Base-by-base conservation (phyloP, 1,140 invertebrate species). In the Sycobia sp. region DNA sequence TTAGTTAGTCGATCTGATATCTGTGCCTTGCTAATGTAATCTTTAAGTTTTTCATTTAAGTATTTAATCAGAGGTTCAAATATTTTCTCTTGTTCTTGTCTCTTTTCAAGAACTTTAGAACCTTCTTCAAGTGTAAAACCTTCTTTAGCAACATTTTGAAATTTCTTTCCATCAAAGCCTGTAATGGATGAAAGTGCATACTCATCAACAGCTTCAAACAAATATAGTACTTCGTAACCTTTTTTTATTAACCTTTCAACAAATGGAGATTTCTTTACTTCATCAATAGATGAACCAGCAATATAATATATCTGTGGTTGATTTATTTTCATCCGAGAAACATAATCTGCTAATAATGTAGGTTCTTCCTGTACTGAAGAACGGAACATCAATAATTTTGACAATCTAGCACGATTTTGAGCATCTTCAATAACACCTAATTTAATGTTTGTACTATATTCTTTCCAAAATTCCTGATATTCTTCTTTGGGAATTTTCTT, bases 141-240 rank as follows among this genome's bases (percentile, higher is more conserved):
- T 84, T 99, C 98, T 80, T 99, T 99, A 62, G 98, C 98, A 32
- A 98, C 94, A 76, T 99, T 99, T 82, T 99, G 96, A 91, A 99
- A 98, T 80, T 99, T 99, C 83, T 99, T 98, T 27, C 95, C 94
- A 73, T 99, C 97, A 81, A 96, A 99, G 81, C 99, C 97, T n/a
- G 98, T 96, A 71, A 99, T 81, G 9, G 95, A 90, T 43, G 96
- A 96, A 58, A 99, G 93, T 67, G 93, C 91, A 81, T 99, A 99
- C 81, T 99, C 97, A 83, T 99, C 98, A 36, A 99, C 95, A 54
- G 98, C 94, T 82, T 99, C 98, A 1, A 91, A 90, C 13, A 99
- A 83, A 74, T 94, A 99, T 13, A 99, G 78, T 44, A 99, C 96
- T 86, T 99, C 98, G 77, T 94, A 98, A 11, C 96, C 97, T 74